A percentile compares a stretch with the other conserved stretches of the same genome.
Conservation (phyloP, 2,113 vertebrate species). For the Oriolus oriolus region DNA sequence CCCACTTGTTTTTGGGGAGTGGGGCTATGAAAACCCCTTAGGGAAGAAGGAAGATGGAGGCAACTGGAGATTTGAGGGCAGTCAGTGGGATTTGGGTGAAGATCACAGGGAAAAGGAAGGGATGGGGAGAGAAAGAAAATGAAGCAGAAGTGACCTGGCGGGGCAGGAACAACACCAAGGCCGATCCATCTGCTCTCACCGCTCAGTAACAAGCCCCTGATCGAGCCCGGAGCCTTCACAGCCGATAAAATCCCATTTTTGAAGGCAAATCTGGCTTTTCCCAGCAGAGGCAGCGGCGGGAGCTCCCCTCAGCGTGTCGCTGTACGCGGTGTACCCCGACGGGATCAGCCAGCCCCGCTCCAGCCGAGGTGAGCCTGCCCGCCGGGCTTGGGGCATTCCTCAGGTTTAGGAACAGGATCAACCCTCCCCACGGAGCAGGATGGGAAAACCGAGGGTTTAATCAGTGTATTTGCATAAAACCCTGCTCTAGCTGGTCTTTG, state of each 20-base stretch:
- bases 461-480: accelerated
- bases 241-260: accelerated
- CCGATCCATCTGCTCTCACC: accelerated
- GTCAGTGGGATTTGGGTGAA: background rate
- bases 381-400: accelerated
- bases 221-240: accelerated
- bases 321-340: slow-evolving; percentile 8
- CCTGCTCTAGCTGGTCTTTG: no score
- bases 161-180: accelerated
- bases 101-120: background rate
- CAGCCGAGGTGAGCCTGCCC: background rate
- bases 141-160: accelerated
- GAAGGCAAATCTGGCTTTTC: background rate
- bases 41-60: background rate
- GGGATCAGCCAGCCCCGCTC: background rate
- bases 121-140: background rate
- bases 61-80: accelerated
- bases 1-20: background rate
- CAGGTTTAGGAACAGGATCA: accelerated
- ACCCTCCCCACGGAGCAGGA: accelerated
- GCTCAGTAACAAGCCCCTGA: accelerated
- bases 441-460: accelerated
- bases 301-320: accelerated
- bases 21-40: background rate
- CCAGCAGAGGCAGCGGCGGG: background rate